phyloP scores from a whole-genome alignment of 2,888 invertebrate species.

The Endotricha flammealis region DNA sequence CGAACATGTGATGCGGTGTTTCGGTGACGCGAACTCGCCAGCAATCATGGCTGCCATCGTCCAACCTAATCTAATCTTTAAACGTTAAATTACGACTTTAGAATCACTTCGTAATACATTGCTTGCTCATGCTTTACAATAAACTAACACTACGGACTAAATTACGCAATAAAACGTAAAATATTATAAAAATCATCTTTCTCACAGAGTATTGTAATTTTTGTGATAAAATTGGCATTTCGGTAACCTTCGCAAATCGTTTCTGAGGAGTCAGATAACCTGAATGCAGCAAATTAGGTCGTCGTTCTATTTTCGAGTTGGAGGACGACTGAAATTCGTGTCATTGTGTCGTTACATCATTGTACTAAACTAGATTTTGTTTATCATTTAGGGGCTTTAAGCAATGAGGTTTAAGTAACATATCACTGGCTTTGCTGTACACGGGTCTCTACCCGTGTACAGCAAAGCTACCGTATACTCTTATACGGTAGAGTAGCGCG shows the following conservation, averaged over 20 bases:
- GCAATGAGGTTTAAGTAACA: background rate
- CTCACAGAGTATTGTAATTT: too few relatives aligned
- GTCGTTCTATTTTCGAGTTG: conserved; percentile 41
- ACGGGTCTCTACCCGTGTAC: too few relatives aligned
- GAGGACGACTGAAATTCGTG: conserved; percentile 41
- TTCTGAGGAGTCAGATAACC: conserved; percentile 49
- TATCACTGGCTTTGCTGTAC: too few relatives aligned
- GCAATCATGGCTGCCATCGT: conserved; percentile 45
- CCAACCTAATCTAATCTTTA: conserved; percentile 44
- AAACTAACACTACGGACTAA: conserved; percentile 19
- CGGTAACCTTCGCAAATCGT: conserved; percentile 35
- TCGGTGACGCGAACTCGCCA: conserved; percentile 49
- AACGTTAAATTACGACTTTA: conserved; percentile 27
- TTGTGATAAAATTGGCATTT: conserved; percentile 19
- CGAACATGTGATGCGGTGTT: conserved; percentile 52
- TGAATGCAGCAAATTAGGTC: conserved; percentile 55
- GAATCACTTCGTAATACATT: conserved; percentile 32
- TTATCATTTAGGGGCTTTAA: too few relatives aligned
- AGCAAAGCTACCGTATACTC: too few relatives aligned
- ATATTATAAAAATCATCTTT: too few relatives aligned
- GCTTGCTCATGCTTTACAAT: conserved; percentile 22
- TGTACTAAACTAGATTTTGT: too few relatives aligned
- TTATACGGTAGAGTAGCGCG: too few relatives aligned
- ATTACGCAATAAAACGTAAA: conserved; percentile 1
- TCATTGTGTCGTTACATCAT: conserved; percentile 44